Evolutionary conservation across 1,140 invertebrate species (phyloP), one percentile per base, ranked within the genome.

Genomic region (Drosophila equinoxialis): DNA sequence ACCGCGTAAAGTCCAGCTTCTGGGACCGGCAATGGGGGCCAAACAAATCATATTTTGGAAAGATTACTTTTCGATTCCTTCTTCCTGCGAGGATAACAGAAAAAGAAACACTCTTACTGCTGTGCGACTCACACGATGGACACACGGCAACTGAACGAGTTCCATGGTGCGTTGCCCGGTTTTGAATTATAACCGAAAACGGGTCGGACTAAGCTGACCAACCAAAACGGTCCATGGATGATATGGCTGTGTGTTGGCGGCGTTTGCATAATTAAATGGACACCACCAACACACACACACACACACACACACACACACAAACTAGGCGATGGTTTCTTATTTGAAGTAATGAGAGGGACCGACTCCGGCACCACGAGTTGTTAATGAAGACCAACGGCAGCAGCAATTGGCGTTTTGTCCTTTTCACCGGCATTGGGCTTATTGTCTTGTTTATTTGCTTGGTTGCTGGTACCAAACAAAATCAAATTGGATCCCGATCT

Each of bases 361-460:
- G 13, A 35, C 68, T 17, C 51, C 37, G 30, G 6, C 30, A 37
- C 75, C 63, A 64, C 57, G 65, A 41, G 58, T 39, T 54, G 45
- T 75, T 86, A 86, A 87, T 87, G 72, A 86, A 79, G 83, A 87
- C 68, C 83, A 73, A 87, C 76, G 79, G 76, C 79, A 79, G 77
- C 83, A 73, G 82, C 76, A 83, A 82, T 78, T 81, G 78, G 60
- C 42, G 37, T 48, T 68, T 45, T 69, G 66, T 30, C 45, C 45
- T 58, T 60, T 61, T 62, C n/a, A 20, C 10, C n/a, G 20, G 14
- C 2, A 42, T 30, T 65, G 63, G 72, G 72, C 79, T 86, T 87
- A 86, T 87, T 86, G 76, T 41, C 79, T 86, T 86, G 80, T 87
- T 86, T 86, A 87, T 86, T 70, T 79, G 65, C n/a, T 20, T 55